phyloP scores from a whole-genome alignment of 1,140 invertebrate genomes.

The Ctenoplectra terminalis region DNA sequence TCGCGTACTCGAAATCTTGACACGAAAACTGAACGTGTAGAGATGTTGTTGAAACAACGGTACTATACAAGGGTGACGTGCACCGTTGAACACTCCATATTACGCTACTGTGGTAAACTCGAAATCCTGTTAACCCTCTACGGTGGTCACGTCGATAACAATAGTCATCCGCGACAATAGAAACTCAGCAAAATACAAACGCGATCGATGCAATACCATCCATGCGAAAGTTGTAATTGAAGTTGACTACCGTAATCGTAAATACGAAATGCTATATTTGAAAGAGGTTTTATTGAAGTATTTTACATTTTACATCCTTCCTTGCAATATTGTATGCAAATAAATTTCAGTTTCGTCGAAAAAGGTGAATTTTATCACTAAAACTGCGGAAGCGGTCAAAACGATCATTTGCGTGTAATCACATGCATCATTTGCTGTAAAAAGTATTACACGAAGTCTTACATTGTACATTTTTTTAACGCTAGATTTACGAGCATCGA shows the following conservation, averaged over 20 bases:
- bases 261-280: not conserved
- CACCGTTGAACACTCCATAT: conserved; percentile 15
- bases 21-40: conserved; percentile 2
- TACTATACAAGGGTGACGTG: not conserved
- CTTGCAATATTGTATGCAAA: no score
- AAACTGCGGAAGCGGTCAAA: no score
- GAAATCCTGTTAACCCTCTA: conserved; percentile 21
- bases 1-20: conserved; percentile 14
- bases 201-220: not conserved
- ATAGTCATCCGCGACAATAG: conserved; percentile 22
- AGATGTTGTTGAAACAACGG: not conserved
- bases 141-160: conserved; percentile 34
- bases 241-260: not conserved
- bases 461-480: no score
- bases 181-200: conserved; percentile 19
- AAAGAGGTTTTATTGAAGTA: not conserved
- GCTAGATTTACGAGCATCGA: no score
- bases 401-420: no score
- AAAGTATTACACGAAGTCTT: no score
- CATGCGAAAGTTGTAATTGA: not conserved
- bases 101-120: not conserved
- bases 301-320: no score
- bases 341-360: no score
- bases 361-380: no score
- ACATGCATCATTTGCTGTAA: no score